A percentile compares a stretch with the other conserved stretches of the same genome.
Conservation (phyloP, 2,113 vertebrate genomes). For the Sphyrna mokarran region DNA sequence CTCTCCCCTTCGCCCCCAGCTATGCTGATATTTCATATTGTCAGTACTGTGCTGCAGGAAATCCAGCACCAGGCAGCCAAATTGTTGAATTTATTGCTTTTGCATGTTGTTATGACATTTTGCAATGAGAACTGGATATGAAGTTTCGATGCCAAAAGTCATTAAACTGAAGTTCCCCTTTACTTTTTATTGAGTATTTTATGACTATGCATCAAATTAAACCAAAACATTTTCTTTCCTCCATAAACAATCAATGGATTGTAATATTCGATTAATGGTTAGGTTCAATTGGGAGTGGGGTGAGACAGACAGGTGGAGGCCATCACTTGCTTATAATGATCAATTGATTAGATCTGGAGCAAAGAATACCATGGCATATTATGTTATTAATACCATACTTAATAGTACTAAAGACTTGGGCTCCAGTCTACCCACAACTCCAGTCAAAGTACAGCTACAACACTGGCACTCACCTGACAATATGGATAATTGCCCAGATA, state of each 20-base stretch:
- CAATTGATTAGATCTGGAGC: background rate
- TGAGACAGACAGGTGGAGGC: background rate
- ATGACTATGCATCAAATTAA: background rate
- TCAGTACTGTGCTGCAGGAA: slow-evolving; percentile 6
- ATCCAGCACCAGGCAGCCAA: background rate
- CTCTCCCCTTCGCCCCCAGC: background rate
- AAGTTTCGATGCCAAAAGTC: background rate
- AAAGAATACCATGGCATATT: background rate
- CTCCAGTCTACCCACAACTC: too few species aligned
- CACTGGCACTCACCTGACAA: too few species aligned
- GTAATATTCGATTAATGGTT: background rate
- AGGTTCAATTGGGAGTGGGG: background rate
- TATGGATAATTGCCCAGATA: too few species aligned
- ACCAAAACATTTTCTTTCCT: background rate
- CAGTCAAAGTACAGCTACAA: too few species aligned
- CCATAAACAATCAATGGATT: background rate
- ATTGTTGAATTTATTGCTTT: background rate
- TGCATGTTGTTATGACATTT: slow-evolving; percentile 2
- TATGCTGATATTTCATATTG: background rate
- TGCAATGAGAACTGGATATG: slow-evolving; percentile 10
- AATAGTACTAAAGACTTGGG: too few species aligned
- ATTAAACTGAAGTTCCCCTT: background rate
- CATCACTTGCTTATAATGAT: background rate
- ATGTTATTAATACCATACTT: too few species aligned
- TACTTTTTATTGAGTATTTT: background rate